These are phyloP conservation scores for Anthoptus insignis DNA, from an alignment of 2,888 invertebrate species.

Conservation along the genomic window DNA sequence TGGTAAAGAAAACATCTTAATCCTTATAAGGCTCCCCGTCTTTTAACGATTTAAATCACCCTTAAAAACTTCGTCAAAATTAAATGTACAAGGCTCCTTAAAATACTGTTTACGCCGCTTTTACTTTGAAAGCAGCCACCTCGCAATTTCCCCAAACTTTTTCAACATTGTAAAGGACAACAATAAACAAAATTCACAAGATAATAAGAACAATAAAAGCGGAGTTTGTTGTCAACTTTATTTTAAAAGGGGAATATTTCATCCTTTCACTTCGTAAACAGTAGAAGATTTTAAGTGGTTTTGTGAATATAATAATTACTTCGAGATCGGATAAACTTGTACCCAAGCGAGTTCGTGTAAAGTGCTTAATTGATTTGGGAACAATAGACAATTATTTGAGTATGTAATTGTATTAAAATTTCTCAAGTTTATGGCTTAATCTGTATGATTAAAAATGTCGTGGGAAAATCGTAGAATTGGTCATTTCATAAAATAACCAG, in stretches of 20 bases:
- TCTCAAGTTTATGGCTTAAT: not conserved
- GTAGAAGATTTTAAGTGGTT: slow-evolving; percentile 29
- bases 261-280: slow-evolving; percentile 24
- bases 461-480: no score
- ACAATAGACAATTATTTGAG: slow-evolving; percentile 1
- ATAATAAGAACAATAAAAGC: slow-evolving; percentile 61
- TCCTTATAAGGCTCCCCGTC: not conserved
- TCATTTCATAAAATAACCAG: no score
- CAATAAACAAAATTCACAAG: slow-evolving; percentile 59
- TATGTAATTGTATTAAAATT: not conserved
- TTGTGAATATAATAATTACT: slow-evolving; percentile 20
- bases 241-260: slow-evolving; percentile 27
- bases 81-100: slow-evolving; percentile 22
- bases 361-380: slow-evolving; percentile 13
- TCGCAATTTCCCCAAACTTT: slow-evolving; percentile 17
- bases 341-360: not conserved
- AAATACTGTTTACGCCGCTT: slow-evolving; percentile 8
- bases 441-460: no score
- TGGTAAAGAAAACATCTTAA: not conserved
- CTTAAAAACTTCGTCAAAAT: slow-evolving; percentile 4
- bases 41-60: not conserved
- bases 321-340: slow-evolving; percentile 4
- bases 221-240: slow-evolving; percentile 24
- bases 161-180: slow-evolving; percentile 42
- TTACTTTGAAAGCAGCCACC: slow-evolving; percentile 6